Evolutionary conservation across 1,140 invertebrate species (phyloP).

Genomic region (Aphaenogaster ashmeadi): DNA sequence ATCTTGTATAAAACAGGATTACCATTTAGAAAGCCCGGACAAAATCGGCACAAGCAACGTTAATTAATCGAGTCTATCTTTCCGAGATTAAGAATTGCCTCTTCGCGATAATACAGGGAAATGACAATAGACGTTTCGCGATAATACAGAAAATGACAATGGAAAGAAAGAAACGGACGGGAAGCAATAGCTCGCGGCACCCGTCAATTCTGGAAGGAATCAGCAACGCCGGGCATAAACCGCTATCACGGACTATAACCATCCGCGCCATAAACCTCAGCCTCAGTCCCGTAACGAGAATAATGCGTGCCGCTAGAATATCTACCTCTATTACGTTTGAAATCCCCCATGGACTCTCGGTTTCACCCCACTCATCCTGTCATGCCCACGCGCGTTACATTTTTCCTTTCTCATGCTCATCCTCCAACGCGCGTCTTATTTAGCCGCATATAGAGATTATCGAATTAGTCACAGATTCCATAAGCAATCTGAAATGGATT

Average conservation of each 20-base stretch:
- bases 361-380: constrained; percentile 59
- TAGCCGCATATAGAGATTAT: neutral
- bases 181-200: constrained; percentile 68
- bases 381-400: constrained; percentile 61
- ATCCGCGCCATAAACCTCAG: constrained; percentile 78
- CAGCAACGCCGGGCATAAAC: constrained; percentile 78
- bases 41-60: neutral
- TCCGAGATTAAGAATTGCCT: neutral
- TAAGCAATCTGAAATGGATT: constrained; percentile 22
- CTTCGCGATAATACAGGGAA: constrained; percentile 45
- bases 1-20: neutral
- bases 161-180: neutral
- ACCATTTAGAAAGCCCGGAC: neutral
- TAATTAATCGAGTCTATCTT: constrained; percentile 10
- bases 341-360: constrained; percentile 78
- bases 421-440: constrained; percentile 47
- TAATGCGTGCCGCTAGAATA: constrained; percentile 82
- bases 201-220: constrained; percentile 68
- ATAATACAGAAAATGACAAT: constrained; percentile 58
- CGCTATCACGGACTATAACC: constrained; percentile 81
- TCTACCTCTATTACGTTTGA: constrained; percentile 83
- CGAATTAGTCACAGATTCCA: constrained; percentile 29
- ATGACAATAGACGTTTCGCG: constrained; percentile 31
- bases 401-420: constrained; percentile 40
- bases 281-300: constrained; percentile 79